A percentile compares a stretch with the other conserved stretches of the same genome.
Evolutionary conservation across 2,797 vertebrate genomes (phyloP).

Genomic region (Dicrostonyx torquatus): DNA sequence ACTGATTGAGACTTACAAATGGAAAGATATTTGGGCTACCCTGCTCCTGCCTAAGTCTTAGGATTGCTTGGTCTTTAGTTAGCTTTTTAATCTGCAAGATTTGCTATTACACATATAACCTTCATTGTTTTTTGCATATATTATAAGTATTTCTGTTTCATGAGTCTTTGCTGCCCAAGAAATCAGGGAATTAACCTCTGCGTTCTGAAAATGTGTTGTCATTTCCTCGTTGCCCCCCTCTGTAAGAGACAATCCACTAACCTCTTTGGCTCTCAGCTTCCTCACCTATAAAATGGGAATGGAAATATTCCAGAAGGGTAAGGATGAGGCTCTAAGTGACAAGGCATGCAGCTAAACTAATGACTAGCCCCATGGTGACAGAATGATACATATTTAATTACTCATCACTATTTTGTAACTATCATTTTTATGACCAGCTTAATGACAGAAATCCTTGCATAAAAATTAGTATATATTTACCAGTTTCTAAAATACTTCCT

Average conservation of each 20-base stretch:
- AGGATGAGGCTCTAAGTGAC: background rate
- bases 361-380: background rate
- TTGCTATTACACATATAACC: background rate
- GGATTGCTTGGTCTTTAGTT: background rate
- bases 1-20: background rate
- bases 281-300: constrained; percentile 3
- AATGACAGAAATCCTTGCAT: background rate
- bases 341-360: background rate
- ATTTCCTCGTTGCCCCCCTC: background rate
- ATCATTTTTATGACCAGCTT: background rate
- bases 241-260: background rate
- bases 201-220: background rate
- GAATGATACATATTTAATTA: background rate
- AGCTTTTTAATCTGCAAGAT: background rate
- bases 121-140: background rate
- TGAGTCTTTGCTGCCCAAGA: background rate
- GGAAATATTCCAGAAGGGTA: background rate
- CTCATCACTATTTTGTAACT: background rate
- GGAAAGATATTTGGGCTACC: background rate
- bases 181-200: background rate
- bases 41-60: background rate
- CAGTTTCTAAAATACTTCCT: background rate
- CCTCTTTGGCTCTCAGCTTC: background rate
- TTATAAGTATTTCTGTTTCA: background rate
- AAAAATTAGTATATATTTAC: constrained; percentile 15